phyloP scores from a whole-genome alignment of 1,140 invertebrate species.

The Mya arenaria region DNA sequence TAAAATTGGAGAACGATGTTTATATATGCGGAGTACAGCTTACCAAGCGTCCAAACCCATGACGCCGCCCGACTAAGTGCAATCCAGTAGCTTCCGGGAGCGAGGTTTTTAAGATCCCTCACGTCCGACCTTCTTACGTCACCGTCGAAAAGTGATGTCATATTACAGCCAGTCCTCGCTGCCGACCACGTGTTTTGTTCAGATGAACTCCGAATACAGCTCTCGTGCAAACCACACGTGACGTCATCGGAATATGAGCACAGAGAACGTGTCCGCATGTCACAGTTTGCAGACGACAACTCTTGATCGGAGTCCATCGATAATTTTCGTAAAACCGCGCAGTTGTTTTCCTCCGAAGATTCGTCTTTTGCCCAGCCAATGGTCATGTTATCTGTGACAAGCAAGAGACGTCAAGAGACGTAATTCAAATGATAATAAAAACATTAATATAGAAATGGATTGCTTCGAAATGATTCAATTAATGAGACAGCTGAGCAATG shows the following conservation, averaged over 20 bases:
- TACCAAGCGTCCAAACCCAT: conserved; percentile 24
- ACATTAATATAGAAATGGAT: neutral
- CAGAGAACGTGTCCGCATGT: conserved; percentile 30
- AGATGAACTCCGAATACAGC: conserved; percentile 32
- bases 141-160: neutral
- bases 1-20: neutral
- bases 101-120: neutral
- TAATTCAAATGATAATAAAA: neutral
- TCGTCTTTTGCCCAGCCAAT: conserved; percentile 34
- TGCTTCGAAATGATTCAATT: neutral
- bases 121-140: neutral
- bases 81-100: conserved; percentile 33
- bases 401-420: neutral
- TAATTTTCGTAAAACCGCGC: conserved; percentile 6
- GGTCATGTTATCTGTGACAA: conserved; percentile 1
- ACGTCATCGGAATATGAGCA: conserved; percentile 26
- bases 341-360: conserved; percentile 22
- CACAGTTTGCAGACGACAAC: conserved; percentile 17
- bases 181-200: conserved; percentile 27
- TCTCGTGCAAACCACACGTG: conserved; percentile 19
- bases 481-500: neutral
- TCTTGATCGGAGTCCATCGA: neutral
- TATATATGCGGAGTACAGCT: neutral
- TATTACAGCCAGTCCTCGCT: neutral
- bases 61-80: conserved; percentile 5